These are phyloP conservation scores for Dolichoris vasculosae DNA, from an alignment of 1,140 invertebrate species.

Conservation along the genomic window DNA sequence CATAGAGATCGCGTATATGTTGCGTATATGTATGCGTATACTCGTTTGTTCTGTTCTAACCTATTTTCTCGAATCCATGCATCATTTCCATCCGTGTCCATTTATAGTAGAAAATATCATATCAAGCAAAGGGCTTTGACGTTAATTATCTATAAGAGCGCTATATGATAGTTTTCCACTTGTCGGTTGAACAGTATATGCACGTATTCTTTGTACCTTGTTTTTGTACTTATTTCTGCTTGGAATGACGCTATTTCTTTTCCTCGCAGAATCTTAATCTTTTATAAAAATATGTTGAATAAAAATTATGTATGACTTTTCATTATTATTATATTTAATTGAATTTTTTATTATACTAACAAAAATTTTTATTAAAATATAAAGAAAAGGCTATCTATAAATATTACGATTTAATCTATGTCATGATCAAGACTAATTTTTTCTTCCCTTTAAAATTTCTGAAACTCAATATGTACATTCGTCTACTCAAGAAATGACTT, in stretches of 20 bases:
- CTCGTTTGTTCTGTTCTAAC: not conserved
- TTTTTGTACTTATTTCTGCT: not conserved
- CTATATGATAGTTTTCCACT: conserved; percentile 25
- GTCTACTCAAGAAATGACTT: too few relatives aligned
- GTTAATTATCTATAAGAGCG: conserved; percentile 27
- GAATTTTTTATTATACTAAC: too few relatives aligned
- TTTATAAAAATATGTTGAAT: too few relatives aligned
- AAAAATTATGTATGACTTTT: too few relatives aligned
- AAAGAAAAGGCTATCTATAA: too few relatives aligned
- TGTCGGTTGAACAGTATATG: not conserved
- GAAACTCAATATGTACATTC: too few relatives aligned
- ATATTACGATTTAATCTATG: too few relatives aligned
- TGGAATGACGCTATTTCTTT: conserved; percentile 20
- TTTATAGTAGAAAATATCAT: not conserved
- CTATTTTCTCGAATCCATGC: not conserved
- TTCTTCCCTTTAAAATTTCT: too few relatives aligned
- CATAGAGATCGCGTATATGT: not conserved
- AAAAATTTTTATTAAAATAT: too few relatives aligned
- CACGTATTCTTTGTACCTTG: not conserved
- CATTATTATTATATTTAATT: too few relatives aligned
- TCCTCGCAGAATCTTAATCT: not conserved
- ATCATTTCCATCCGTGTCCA: not conserved
- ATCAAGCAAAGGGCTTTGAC: not conserved
- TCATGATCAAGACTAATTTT: too few relatives aligned
- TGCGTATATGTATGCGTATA: not conserved